These are phyloP conservation scores for Acromyrmex echinatior DNA, from an alignment of 1,140 invertebrate species.

Conservation along the genomic window DNA sequence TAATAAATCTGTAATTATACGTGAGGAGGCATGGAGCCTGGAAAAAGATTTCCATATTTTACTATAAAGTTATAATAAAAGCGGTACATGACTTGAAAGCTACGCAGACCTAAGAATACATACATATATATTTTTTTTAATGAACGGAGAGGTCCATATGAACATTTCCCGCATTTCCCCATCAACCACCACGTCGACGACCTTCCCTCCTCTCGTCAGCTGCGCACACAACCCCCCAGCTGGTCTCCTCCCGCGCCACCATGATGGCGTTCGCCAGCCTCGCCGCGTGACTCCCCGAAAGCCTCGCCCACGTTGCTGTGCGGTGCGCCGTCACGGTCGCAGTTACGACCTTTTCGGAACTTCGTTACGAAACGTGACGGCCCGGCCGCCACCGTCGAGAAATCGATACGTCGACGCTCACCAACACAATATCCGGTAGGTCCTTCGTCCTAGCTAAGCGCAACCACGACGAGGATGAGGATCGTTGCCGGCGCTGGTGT, in stretches of 20 bases:
- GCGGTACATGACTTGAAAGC: not conserved
- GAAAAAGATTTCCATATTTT: not conserved
- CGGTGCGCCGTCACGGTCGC: constrained; percentile 17
- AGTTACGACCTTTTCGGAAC: constrained; percentile 61
- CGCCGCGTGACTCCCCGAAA: constrained; percentile 48
- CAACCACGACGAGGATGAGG: constrained; percentile 25
- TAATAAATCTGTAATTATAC: not conserved
- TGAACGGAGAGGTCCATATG: constrained; percentile 4
- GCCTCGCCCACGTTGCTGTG: not conserved
- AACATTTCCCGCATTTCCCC: constrained; percentile 11
- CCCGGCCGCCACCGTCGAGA: constrained; percentile 63
- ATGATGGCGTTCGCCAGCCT: constrained; percentile 51
- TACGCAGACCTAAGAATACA: not conserved
- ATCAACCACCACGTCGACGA: constrained; percentile 27
- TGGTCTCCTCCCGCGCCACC: constrained; percentile 38
- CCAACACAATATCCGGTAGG: constrained; percentile 73
- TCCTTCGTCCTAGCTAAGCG: constrained; percentile 64
- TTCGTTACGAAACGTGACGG: constrained; percentile 65
- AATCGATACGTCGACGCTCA: constrained; percentile 77
- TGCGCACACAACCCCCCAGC: constrained; percentile 57
- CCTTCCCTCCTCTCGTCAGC: constrained; percentile 46
- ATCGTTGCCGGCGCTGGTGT: constrained; percentile 61
- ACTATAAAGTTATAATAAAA: constrained; percentile 26
- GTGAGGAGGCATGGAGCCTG: not conserved
- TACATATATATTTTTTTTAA: not conserved